Percentiles rank a stretch among this genome's conserved stretches.
These are phyloP conservation scores for Saccostrea cuccullata DNA, from an alignment of 1,140 invertebrate species.

Conservation along the genomic window DNA sequence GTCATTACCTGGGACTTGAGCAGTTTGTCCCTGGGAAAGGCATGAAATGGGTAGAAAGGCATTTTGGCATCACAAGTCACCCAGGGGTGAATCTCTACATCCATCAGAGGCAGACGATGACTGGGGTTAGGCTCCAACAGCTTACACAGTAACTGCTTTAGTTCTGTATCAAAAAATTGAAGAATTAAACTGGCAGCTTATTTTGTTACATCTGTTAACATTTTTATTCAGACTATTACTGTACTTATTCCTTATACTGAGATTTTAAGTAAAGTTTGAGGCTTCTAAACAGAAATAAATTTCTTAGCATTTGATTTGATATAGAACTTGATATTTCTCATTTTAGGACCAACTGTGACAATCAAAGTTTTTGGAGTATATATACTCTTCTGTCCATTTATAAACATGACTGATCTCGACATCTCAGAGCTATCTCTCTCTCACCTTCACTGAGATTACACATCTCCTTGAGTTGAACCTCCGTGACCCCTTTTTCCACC, in stretches of 20 bases:
- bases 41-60: conserved; percentile 73
- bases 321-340: neutral
- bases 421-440: neutral
- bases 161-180: conserved; percentile 65
- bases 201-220: neutral
- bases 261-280: no score
- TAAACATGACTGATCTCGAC: no score
- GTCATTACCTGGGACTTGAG: conserved; percentile 72
- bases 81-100: conserved; percentile 77
- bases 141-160: conserved; percentile 73
- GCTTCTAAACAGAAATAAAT: no score
- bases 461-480: conserved; percentile 74
- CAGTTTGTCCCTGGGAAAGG: conserved; percentile 70
- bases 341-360: neutral
- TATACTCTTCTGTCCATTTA: no score
- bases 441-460: conserved; percentile 70
- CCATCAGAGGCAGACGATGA: conserved; percentile 74
- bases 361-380: neutral
- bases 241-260: no score
- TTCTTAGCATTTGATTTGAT: neutral
- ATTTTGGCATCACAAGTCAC: conserved; percentile 73
- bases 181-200: neutral
- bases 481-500: conserved; percentile 82
- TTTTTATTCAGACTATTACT: neutral
- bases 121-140: conserved; percentile 75